Evolutionary conservation across 2,888 invertebrate species (phyloP).

Genomic region (Rhamphomyia laevipes): DNA sequence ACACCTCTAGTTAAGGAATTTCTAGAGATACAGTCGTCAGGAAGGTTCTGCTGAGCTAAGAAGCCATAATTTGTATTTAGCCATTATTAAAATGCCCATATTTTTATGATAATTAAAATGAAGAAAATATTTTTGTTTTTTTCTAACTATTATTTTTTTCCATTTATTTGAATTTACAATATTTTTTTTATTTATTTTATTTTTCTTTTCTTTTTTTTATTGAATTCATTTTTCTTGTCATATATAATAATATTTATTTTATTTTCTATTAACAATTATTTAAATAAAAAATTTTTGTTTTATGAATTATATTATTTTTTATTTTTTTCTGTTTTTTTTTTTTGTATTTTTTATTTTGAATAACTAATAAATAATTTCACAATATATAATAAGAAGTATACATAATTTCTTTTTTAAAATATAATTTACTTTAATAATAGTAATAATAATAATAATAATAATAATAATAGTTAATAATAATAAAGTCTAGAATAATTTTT

Average conservation of each 20-base stretch:
- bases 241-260: not conserved
- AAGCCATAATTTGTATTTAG: not conserved
- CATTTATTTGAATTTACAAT: not conserved
- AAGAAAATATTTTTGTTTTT: not conserved
- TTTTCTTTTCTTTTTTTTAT: not conserved
- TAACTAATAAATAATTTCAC: not conserved
- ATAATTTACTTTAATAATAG: not conserved
- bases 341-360: not conserved
- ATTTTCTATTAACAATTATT: not conserved
- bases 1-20: too few species aligned
- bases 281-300: not conserved
- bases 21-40: too few species aligned
- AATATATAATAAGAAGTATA: not conserved
- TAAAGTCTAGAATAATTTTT: not conserved
- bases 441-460: not conserved
- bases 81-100: not conserved
- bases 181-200: not conserved
- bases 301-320: not conserved
- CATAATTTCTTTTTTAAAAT: not conserved
- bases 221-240: not conserved
- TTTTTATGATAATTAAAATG: not conserved
- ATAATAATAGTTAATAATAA: not conserved
- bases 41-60: too few species aligned
- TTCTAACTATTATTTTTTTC: not conserved
- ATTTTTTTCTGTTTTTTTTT: not conserved